Evolutionary conservation across 2,888 invertebrate genomes (phyloP).

Genomic region (Cataglyphis livida): DNA sequence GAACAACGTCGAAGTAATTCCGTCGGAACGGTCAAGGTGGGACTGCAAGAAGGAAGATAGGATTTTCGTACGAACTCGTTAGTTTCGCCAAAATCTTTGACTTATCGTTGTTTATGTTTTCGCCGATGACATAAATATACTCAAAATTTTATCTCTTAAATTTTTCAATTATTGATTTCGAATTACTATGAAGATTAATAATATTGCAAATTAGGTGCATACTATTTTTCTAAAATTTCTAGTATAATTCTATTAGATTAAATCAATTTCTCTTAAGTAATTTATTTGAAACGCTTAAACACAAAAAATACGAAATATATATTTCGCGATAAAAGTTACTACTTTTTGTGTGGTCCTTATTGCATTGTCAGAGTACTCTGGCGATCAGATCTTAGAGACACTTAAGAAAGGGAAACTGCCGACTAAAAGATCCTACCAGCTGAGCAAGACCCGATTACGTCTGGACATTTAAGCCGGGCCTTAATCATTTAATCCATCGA

Average conservation of each 20-base stretch:
- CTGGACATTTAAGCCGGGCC: conserved; percentile 60
- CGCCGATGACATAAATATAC: neutral
- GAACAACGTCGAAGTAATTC: conserved; percentile 47
- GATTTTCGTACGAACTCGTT: conserved; percentile 18
- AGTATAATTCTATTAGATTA: neutral
- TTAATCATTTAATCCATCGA: conserved; percentile 70
- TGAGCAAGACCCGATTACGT: conserved; percentile 49
- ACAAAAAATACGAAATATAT: conserved; percentile 1
- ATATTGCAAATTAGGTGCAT: neutral
- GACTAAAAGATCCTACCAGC: conserved; percentile 25
- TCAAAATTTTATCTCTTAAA: neutral
- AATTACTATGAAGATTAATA: neutral
- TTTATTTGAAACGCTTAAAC: neutral
- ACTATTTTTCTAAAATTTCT: neutral
- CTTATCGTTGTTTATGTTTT: neutral
- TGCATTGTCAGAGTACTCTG: neutral
- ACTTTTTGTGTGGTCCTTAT: conserved; percentile 3
- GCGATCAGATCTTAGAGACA: conserved; percentile 24
- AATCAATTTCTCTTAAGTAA: neutral
- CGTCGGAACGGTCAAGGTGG: neutral
- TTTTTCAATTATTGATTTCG: neutral
- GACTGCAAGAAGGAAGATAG: too few relatives aligned
- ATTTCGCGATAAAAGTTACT: conserved; percentile 5
- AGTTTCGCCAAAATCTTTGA: conserved; percentile 1
- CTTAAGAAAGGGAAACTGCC: conserved; percentile 24